These are phyloP conservation scores for Alca torda DNA, from an alignment of 2,797 vertebrate species.

Conservation along the genomic window DNA sequence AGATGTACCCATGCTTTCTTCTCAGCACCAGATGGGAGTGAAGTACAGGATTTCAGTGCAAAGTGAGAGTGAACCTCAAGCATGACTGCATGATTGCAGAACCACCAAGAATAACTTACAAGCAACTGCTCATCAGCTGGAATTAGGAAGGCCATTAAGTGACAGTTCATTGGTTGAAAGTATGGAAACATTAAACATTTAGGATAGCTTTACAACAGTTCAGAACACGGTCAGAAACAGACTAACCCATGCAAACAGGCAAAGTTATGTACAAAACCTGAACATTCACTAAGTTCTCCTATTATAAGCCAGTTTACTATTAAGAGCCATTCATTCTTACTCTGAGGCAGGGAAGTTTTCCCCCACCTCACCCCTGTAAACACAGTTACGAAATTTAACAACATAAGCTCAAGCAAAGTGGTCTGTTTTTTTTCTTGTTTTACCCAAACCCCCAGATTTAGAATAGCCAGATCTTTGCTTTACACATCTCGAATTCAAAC, in stretches of 20 bases:
- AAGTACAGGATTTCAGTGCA: neutral
- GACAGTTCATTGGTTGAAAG: neutral
- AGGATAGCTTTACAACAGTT: neutral
- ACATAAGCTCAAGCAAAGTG: neutral
- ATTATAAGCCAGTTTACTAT: neutral
- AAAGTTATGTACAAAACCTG: neutral
- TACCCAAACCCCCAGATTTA: neutral
- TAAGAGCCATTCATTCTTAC: neutral
- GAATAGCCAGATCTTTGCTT: neutral
- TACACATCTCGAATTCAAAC: neutral
- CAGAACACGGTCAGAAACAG: neutral
- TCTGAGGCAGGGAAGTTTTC: neutral
- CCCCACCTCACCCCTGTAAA: neutral
- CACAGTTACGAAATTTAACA: neutral
- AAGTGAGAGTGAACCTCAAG: neutral
- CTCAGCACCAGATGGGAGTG: neutral
- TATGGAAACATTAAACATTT: neutral
- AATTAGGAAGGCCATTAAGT: neutral
- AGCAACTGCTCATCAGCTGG: neutral
- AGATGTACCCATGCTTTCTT: neutral
- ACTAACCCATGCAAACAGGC: neutral
- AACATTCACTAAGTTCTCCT: neutral
- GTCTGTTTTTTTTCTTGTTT: rapidly evolving
- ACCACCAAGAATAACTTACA: neutral
- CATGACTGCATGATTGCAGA: neutral